Percentiles rank a stretch among this genome's conserved stretches.
Evolutionary conservation across 1,140 invertebrate genomes (phyloP).

Genomic region (Sitobion miscanthi): DNA sequence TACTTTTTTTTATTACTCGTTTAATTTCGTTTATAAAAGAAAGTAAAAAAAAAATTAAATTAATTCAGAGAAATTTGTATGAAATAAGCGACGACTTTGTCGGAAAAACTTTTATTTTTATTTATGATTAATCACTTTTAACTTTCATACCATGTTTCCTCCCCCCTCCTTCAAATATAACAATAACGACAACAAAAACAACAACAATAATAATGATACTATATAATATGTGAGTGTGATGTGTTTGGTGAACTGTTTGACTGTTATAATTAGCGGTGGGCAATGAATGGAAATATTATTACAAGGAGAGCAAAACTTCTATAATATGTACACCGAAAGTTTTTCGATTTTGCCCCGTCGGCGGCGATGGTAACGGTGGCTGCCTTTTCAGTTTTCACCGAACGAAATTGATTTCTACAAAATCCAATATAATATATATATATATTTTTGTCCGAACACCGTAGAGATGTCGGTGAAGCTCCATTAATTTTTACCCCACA

Average conservation of each 20-base stretch:
- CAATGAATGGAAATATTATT: conserved; percentile 47
- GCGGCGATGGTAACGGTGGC: neutral
- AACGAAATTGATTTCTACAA: conserved; percentile 49
- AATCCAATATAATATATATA: conserved; percentile 42
- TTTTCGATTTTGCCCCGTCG: conserved; percentile 32
- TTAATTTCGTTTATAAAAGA: neutral
- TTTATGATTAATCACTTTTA: conserved; percentile 20
- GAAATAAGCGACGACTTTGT: neutral
- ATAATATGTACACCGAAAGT: conserved; percentile 3
- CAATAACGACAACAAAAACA: neutral
- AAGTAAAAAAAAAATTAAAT: conserved; percentile 5
- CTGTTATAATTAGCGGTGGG: conserved; percentile 30
- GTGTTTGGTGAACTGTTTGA: neutral
- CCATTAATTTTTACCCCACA: conserved; percentile 42
- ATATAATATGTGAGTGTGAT: neutral
- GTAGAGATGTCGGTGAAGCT: conserved; percentile 21
- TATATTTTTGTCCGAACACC: conserved; percentile 25
- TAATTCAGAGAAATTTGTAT: neutral
- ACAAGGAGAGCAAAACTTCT: neutral
- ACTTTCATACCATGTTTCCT: neutral
- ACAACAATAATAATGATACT: conserved; percentile 26
- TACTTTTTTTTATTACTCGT: conserved; percentile 26
- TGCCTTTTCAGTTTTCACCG: conserved; percentile 7
- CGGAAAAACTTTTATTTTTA: neutral
- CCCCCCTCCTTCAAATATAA: neutral